Conservation (phyloP, 2,797 vertebrate genomes). For the Cuculus canorus region DNA sequence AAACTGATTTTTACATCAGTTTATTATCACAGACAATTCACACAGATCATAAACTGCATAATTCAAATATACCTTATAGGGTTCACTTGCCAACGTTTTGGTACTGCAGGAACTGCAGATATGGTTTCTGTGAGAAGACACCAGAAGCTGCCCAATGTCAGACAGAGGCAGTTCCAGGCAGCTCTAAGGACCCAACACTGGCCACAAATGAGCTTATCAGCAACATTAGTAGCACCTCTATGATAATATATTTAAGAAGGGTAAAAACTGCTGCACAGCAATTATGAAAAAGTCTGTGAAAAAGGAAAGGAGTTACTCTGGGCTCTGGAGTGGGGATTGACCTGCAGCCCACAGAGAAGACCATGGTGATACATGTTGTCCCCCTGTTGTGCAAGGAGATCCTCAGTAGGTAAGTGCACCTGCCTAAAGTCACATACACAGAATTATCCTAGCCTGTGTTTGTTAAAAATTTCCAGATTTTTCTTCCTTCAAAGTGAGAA, state of each 20-base stretch:
- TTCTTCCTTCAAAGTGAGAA: background rate
- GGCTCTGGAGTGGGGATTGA: background rate
- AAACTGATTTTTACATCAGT: background rate
- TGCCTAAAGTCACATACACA: background rate
- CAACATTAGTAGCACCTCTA: fast-evolving
- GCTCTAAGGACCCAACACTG: fast-evolving
- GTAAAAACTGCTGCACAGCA: background rate
- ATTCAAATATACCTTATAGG: background rate
- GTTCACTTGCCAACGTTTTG: background rate
- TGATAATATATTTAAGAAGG: background rate
- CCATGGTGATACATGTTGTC: background rate
- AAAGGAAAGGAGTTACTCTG: background rate
- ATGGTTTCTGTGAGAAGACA: background rate
- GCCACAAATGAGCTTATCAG: background rate
- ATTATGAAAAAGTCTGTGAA: background rate
- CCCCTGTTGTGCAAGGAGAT: background rate
- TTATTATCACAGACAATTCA: background rate
- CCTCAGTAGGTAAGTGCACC: background rate
- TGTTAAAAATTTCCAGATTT: background rate
- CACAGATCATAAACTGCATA: background rate
- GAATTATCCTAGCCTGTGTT: background rate
- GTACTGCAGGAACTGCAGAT: fast-evolving
- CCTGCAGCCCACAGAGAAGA: fast-evolving
- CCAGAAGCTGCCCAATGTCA: background rate
- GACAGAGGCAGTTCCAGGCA: background rate